Conservation (phyloP, 2,888 invertebrate genomes). For the Chouioia cunea region DNA sequence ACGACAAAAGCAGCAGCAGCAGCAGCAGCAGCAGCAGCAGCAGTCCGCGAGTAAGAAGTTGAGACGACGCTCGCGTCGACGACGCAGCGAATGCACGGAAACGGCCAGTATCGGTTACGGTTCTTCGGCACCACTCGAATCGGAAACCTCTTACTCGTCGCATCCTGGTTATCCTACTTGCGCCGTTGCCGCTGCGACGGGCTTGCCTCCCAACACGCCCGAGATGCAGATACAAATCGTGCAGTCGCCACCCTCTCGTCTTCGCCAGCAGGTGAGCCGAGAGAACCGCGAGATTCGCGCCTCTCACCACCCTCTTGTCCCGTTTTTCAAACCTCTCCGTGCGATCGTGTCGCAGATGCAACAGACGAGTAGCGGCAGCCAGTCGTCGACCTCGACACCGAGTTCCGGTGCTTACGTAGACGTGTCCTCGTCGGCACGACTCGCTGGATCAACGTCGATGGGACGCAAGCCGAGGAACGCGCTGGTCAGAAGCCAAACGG, state of each 20-base stretch:
- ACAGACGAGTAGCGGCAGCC: constrained; percentile 24
- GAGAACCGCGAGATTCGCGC: not conserved
- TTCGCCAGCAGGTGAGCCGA: not conserved
- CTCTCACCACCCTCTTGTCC: constrained; percentile 16
- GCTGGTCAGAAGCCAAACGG: constrained; percentile 30
- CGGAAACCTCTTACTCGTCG: constrained; percentile 49
- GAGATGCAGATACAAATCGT: constrained; percentile 13
- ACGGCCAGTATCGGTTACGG: constrained; percentile 49
- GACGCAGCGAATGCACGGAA: constrained; percentile 48
- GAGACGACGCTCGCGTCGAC: constrained; percentile 5
- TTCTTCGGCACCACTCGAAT: constrained; percentile 48
- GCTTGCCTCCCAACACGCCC: constrained; percentile 19
- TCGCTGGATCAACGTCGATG: not conserved
- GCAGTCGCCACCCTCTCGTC: not conserved
- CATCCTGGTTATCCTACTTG: constrained; percentile 47
- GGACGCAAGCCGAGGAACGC: constrained; percentile 10
- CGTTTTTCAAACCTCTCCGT: not conserved
- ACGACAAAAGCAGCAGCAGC: not conserved
- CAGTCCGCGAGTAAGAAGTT: not conserved
- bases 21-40: not conserved
- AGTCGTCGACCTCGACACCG: constrained; percentile 41
- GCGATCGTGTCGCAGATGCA: constrained; percentile 18
- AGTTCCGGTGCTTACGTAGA: constrained; percentile 46
- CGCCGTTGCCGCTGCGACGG: constrained; percentile 6
- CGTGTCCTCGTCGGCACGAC: constrained; percentile 40